Evolutionary conservation across 1,140 invertebrate genomes (phyloP).

Genomic region (Lasaia peninsularis): DNA sequence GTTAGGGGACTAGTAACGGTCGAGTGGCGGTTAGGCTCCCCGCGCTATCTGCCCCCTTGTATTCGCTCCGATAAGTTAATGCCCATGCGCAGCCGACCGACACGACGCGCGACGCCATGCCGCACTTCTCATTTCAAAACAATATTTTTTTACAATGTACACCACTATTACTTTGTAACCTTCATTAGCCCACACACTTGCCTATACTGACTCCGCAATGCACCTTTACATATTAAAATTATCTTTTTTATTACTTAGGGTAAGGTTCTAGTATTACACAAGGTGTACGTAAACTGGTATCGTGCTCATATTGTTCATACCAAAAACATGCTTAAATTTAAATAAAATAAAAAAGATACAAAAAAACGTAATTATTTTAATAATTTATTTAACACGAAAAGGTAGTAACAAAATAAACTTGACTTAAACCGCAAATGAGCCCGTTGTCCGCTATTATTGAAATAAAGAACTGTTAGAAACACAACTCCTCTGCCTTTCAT

Average conservation of each 20-base stretch:
- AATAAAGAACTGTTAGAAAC: no score
- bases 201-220: conserved; percentile 46
- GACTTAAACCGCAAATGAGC: no score
- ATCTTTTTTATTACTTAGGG: conserved; percentile 37
- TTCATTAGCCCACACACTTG: conserved; percentile 32
- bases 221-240: conserved; percentile 24
- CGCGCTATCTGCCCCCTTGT: conserved; percentile 73
- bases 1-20: conserved; percentile 75
- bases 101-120: conserved; percentile 62
- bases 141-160: conserved; percentile 47
- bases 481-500: no score
- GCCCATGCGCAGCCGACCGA: conserved; percentile 73
- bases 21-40: conserved; percentile 72
- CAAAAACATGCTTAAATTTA: not conserved
- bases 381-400: no score
- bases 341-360: no score
- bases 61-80: conserved; percentile 73
- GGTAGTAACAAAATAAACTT: no score
- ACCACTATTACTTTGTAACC: conserved; percentile 52
- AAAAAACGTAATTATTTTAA: no score
- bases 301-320: conserved; percentile 14
- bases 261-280: conserved; percentile 45
- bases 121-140: conserved; percentile 70
- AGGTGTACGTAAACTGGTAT: not conserved
- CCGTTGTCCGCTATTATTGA: no score